phyloP scores from a whole-genome alignment of 2,888 invertebrate genomes.

The Molanna angustata region DNA sequence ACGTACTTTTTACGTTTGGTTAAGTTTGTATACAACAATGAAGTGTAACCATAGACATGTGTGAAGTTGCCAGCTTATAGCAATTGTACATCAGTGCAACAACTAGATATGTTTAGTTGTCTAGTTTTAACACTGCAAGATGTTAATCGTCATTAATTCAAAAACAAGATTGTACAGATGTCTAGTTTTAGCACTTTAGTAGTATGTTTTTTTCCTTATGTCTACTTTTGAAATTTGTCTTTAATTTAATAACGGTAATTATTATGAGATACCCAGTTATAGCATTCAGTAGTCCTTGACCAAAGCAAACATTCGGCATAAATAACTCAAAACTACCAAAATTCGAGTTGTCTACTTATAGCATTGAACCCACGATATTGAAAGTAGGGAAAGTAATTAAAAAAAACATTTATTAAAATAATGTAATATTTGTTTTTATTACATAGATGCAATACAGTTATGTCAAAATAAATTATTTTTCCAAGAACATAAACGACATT shows the following conservation, averaged over 20 bases:
- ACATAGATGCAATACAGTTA: no score
- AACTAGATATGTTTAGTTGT: background rate
- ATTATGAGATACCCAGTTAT: background rate
- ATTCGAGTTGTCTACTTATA: no score
- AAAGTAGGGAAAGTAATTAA: no score
- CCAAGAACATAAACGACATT: no score
- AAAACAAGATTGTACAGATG: background rate
- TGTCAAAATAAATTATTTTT: no score
- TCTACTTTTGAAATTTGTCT: background rate
- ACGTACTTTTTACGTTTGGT: background rate
- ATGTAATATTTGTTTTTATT: no score
- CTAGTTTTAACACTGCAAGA: background rate
- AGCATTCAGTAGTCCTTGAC: background rate
- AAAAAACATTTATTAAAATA: no score
- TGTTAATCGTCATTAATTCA: background rate
- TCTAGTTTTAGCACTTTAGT: background rate
- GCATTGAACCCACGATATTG: no score
- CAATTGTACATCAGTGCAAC: background rate
- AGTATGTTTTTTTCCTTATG: background rate
- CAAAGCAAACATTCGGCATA: background rate
- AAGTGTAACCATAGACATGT: background rate
- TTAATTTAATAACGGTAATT: background rate
- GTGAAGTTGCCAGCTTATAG: background rate
- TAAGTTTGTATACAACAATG: no score
- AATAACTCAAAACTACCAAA: no score